Base-by-base conservation (phyloP, 2,888 invertebrate species). In the Thera obeliscata region DNA sequence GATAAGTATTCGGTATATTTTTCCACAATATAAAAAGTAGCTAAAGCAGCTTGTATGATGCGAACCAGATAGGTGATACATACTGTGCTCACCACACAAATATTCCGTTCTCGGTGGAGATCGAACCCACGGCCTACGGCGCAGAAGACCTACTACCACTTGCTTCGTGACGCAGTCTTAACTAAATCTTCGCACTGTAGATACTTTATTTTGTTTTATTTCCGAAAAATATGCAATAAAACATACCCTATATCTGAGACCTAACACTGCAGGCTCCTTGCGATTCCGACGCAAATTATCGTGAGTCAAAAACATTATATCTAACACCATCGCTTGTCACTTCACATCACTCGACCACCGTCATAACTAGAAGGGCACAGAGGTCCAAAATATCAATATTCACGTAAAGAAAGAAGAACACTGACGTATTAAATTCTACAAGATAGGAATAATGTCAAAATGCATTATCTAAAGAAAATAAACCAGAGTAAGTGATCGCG, bases 291-390 rank as follows among this genome's bases (percentile, higher is more conserved):
- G 88, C 85, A 94, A 82, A 76, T 94, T 94, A 78, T 94, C 94
- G 76, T 94, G 92, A 55, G 94, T 91, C 81, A 94, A 89, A 90
- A 94, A 94, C 94, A 94, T 94, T 73, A 93, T 93, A 89, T 93
- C 93, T 85, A 89, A 81, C 74, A 92, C 87, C 93, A 93, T 93
- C 64, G 43, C 9, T 9, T 46, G 66, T 78, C 83, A 80, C 78
- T 80, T 73, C 80, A 82, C 72, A 77, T 82, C 84, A 89, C 87
- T 80, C 72, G 67, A 22, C 22, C 22, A 22, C 81, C 73, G 76
- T 76, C 72, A 72, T 76, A 56, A 57, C 11, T 11, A 58, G 35
- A 33, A 41, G 22, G 8, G 33, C 36, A 36, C 43, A 46, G 9
- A 46, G 9, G 2, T 46, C 12, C 52, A 12, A 52, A 52, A 52